These are phyloP conservation scores for Drosophila mayri DNA, from an alignment of 1,140 invertebrate genomes.

Conservation along the genomic window DNA sequence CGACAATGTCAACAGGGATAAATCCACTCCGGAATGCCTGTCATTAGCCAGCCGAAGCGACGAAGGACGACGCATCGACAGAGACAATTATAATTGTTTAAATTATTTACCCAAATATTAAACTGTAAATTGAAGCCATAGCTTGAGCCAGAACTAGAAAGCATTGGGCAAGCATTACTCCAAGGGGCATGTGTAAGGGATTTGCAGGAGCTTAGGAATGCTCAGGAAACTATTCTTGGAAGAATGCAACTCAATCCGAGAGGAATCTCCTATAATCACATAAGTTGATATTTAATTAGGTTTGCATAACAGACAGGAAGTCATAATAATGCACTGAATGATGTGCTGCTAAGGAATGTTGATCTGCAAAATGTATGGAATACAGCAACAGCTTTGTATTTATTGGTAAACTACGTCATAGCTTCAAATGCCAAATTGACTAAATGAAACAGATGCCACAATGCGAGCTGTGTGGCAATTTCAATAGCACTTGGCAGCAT, in stretches of 20 bases:
- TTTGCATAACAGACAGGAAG: constrained; percentile 24
- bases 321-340: constrained; percentile 6
- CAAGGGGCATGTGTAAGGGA: neutral
- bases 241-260: constrained; percentile 1
- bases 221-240: neutral
- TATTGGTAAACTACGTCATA: neutral
- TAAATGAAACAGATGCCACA: neutral
- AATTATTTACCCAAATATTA: constrained; percentile 65
- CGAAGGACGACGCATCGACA: constrained; percentile 25
- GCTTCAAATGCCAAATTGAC: neutral
- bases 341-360: too few relatives aligned
- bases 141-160: neutral
- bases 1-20: constrained; percentile 15
- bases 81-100: constrained; percentile 69
- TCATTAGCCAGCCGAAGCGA: constrained; percentile 42
- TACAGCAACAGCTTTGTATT: neutral
- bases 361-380: neutral
- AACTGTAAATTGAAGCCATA: constrained; percentile 25
- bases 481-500: neutral
- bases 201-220: neutral
- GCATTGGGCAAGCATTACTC: neutral
- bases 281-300: constrained; percentile 33
- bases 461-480: too few relatives aligned
- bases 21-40: constrained; percentile 4
- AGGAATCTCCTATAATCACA: constrained; percentile 11